Evolutionary conservation across 92 coral and sea anemone species (phyloP), one percentile per base, ranked within the genome.

Genomic region (Bergia puertoricense): DNA sequence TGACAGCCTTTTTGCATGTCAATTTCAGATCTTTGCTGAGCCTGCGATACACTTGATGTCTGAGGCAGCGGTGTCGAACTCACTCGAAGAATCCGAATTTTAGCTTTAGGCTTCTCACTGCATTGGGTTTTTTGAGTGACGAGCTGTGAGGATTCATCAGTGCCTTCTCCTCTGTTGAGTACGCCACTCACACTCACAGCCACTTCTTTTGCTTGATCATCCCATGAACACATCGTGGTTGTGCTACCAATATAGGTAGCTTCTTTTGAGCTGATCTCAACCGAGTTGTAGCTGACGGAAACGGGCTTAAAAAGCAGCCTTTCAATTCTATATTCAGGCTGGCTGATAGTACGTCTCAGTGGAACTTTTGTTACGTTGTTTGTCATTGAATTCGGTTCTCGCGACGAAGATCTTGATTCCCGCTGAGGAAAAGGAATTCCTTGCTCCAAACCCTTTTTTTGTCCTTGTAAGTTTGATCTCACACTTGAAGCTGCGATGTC

Each of bases 61-160:
- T 7, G 66, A 16, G 87, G 87, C 57, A 84, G 67, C 39, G 87
- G 87, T 15, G 87, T 46, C 4, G 87, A 84, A 11, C 45, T 72
- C 87, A 84, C 72, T 71, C 87, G 87, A 69, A 84, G 77, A 44
- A 84, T 15, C 66, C 62, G 77, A 45, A 84, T 40, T 48, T 84
- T 71, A 10, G 87, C 10, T 14, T 8, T 71, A 2, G 79, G 68
- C 11, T 40, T 71, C 45, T 37, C 54, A 76, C 80, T 36, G n/a
- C 22, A 74, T 14, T 74, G 77, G 7, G 80, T n/a, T 40, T 23
- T 43, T 45, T 42, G 44, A 30, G 14, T 84, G 5, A 7, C 30
- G 22, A 8, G 50, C 44, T 46, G 66, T n/a, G 6, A 22, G n/a
- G 0, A 46, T 14, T 44, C 22, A 6, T 8, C 44, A 10, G 1